A percentile compares a stretch with the other conserved stretches of the same genome.
Conservation (phyloP, 2,113 vertebrate species). For the Beaufortia kweichowensis region DNA sequence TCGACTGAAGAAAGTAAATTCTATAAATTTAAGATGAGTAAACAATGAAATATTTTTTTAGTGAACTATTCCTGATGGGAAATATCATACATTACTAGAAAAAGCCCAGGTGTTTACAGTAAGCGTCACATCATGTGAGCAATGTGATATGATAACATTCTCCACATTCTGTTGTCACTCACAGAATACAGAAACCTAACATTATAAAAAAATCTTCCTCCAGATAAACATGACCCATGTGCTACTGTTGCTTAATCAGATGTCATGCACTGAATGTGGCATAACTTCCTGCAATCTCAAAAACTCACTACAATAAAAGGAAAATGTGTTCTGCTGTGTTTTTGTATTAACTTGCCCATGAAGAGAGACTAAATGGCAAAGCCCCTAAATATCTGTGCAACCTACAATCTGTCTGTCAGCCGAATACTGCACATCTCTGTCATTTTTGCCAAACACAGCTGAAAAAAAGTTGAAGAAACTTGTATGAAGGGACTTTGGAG, state of each 20-base stretch:
- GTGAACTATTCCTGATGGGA: too few species aligned
- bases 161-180: background rate
- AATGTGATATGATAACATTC: background rate
- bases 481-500: background rate
- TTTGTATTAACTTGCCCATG: background rate
- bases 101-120: background rate
- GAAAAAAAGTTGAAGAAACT: background rate
- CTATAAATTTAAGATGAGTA: too few species aligned
- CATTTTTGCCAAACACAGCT: background rate
- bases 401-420: background rate
- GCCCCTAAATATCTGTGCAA: background rate
- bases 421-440: background rate
- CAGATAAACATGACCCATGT: background rate
- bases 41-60: too few species aligned
- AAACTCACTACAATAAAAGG: background rate
- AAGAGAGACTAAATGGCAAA: background rate
- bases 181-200: background rate
- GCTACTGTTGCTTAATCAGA: conserved; percentile 16
- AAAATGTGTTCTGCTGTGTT: background rate
- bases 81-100: background rate
- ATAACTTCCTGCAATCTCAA: conserved; percentile 37
- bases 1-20: too few species aligned
- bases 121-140: background rate
- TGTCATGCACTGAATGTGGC: background rate
- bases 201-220: background rate